Conservation (phyloP, 2,888 invertebrate species). For the Parasteatoda lunata region DNA sequence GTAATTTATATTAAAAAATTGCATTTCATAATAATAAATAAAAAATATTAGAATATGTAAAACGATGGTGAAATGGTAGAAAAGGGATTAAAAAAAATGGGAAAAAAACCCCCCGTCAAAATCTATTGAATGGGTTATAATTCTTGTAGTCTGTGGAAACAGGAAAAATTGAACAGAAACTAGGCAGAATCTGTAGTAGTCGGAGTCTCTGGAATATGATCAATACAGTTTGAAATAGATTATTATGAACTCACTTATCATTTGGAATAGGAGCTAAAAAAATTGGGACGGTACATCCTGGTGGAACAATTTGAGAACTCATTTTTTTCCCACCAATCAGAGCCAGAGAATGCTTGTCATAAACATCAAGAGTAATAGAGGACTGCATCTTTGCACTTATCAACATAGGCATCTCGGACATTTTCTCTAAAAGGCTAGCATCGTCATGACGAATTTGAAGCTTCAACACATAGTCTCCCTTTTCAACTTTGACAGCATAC, state of each 20-base stretch:
- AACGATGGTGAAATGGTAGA: too few relatives aligned
- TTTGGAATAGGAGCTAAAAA: slow-evolving; percentile 85
- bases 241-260: slow-evolving; percentile 83
- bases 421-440: slow-evolving; percentile 86
- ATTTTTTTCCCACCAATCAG: slow-evolving; percentile 85
- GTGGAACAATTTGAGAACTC: slow-evolving; percentile 78
- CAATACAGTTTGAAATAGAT: too few relatives aligned
- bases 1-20: too few relatives aligned
- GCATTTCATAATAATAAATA: too few relatives aligned
- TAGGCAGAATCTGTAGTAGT: too few relatives aligned
- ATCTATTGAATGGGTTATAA: too few relatives aligned
- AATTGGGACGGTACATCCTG: slow-evolving; percentile 81
- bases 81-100: too few relatives aligned
- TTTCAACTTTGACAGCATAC: slow-evolving; percentile 91
- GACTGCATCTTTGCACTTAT: slow-evolving; percentile 85
- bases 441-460: slow-evolving; percentile 94
- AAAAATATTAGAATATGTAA: too few relatives aligned
- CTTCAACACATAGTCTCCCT: slow-evolving; percentile 92
- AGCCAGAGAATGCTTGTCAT: slow-evolving; percentile 82
- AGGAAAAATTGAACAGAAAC: too few relatives aligned
- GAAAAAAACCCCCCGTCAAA: too few relatives aligned
- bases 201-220: too few relatives aligned
- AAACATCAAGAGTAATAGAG: slow-evolving; percentile 85
- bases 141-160: too few relatives aligned
- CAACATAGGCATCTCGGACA: slow-evolving; percentile 83